Base-by-base conservation (phyloP, 2,797 vertebrate genomes). In the Pteronotus mesoamericanus region DNA sequence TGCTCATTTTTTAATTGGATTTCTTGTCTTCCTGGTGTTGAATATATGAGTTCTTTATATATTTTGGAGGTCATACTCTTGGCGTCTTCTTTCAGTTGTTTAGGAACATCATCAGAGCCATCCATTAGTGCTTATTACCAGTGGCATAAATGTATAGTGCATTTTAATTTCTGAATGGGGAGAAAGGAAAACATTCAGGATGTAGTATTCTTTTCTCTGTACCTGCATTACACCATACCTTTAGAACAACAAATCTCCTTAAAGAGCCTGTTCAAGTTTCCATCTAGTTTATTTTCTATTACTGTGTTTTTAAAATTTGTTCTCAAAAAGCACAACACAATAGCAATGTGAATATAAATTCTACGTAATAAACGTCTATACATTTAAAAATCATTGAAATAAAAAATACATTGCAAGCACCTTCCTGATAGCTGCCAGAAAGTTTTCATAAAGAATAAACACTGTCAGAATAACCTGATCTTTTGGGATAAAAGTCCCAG, bases 381-480 rank as follows among this genome's bases (percentile, higher is more conserved):
- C 24, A 68, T 77, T 96, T 55, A 75, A 91, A 95, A 83, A 83
- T 69, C 32, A 87, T 0, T 55, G 71, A 18, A 51, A 46, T 75
- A 74, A 96, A 48, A 79, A 90, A 44, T 86, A 57, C 11, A 48
- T 94, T 80, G 14, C 19, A 55, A 86, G 26, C 55, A 89, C 26
- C 44, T 83, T 96, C 82, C 86, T 77, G 57, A 72, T 26, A 77
- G 69, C 46, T 86, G 72, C 48, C 55, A 86, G 71, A 26, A 83
- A 78, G 16, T 39, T 51, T 79, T 83, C 69, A 21, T 80, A 89
- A 91, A 95, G 91, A 92, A 89, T 59, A 96, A 93, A 92, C 44
- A 84, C 44, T 66, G 85, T 59, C 51, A 89, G 44, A 68, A 55
- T 86, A 72, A 75, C 21, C 39, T 89, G 77, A 87, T 92, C 42